These are phyloP conservation scores for Parambassis ranga DNA, from an alignment of 2,797 vertebrate genomes.

Conservation along the genomic window DNA sequence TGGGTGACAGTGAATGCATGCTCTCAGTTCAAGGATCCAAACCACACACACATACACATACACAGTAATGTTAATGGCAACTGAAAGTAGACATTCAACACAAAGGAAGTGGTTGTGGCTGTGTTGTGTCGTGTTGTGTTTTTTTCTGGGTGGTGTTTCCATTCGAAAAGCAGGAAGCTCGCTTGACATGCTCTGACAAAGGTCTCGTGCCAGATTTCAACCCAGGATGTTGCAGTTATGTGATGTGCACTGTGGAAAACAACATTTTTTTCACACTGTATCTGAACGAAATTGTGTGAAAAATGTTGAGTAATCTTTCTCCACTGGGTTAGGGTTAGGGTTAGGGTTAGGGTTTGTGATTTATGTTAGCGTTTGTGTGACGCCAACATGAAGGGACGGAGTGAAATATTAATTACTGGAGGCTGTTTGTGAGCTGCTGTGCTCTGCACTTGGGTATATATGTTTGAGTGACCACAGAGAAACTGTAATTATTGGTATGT, in stretches of 20 bases:
- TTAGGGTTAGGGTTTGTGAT: no score
- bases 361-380: slow-evolving; percentile 21
- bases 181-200: slow-evolving; percentile 2
- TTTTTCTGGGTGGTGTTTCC: slow-evolving; percentile 12
- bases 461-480: slow-evolving; percentile 2
- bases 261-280: neutral
- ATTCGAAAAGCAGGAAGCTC: slow-evolving; percentile 3
- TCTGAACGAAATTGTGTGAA: slow-evolving; percentile 4
- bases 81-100: neutral
- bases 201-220: slow-evolving; percentile 25
- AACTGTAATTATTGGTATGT: slow-evolving; percentile 13
- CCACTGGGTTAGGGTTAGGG: no score
- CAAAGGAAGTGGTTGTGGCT: neutral
- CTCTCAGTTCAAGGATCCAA: neutral
- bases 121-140: neutral
- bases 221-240: slow-evolving; percentile 27
- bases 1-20: neutral
- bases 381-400: slow-evolving; percentile 14
- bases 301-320: slow-evolving; percentile 14
- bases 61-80: neutral
- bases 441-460: slow-evolving; percentile 16
- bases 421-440: slow-evolving; percentile 33
- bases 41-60: neutral
- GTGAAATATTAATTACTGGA: slow-evolving; percentile 55
- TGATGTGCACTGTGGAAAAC: neutral